phyloP scores from a whole-genome alignment of 2,888 invertebrate genomes.

The Eupithecia inturbata region DNA sequence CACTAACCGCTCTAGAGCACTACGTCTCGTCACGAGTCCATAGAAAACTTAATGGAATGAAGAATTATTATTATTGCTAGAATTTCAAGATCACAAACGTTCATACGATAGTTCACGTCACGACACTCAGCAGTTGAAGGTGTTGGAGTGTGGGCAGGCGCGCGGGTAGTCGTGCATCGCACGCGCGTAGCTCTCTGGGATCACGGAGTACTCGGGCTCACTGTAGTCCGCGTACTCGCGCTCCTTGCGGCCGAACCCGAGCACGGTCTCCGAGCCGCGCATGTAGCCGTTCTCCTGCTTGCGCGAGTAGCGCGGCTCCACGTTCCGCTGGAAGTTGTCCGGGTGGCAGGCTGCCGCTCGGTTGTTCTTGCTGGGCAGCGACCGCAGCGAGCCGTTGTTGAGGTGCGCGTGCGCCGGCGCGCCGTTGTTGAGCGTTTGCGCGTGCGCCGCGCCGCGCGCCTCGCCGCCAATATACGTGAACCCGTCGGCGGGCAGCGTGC shows the following conservation, averaged over 20 bases:
- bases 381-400: slow-evolving; percentile 81
- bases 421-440: slow-evolving; percentile 81
- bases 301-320: slow-evolving; percentile 78
- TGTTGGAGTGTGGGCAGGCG: slow-evolving; percentile 78
- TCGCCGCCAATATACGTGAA: slow-evolving; percentile 91
- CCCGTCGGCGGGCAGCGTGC: slow-evolving; percentile 88
- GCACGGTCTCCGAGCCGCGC: slow-evolving; percentile 76
- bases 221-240: slow-evolving; percentile 69
- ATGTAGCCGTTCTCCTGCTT: slow-evolving; percentile 82
- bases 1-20: slow-evolving; percentile 80
- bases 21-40: slow-evolving; percentile 74
- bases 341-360: slow-evolving; percentile 78
- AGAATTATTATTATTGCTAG: slow-evolving; percentile 85
- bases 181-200: slow-evolving; percentile 73
- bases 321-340: slow-evolving; percentile 80
- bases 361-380: slow-evolving; percentile 75
- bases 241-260: slow-evolving; percentile 73
- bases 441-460: slow-evolving; percentile 76
- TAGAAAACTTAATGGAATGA: slow-evolving; percentile 82
- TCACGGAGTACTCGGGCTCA: slow-evolving; percentile 82
- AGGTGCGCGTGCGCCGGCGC: slow-evolving; percentile 76
- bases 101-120: slow-evolving; percentile 49
- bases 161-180: slow-evolving; percentile 70
- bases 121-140: slow-evolving; percentile 81
- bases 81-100: slow-evolving; percentile 83